Base-by-base conservation (phyloP, 1,140 invertebrate species). In the Pristionchus pacificus region DNA sequence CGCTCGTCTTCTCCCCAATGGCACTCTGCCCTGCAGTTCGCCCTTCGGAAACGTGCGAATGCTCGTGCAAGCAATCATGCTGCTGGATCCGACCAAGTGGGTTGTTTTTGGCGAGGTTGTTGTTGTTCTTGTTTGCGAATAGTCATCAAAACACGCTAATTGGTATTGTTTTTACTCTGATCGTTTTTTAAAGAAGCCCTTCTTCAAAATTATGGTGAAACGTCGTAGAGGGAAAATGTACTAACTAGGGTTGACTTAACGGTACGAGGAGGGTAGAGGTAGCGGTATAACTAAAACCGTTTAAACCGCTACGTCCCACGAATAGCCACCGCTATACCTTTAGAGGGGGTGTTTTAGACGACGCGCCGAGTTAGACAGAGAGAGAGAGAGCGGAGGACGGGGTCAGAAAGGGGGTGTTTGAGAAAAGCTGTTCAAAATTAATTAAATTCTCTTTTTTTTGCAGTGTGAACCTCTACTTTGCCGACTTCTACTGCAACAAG, bases 401-500 rank as follows among this genome's bases (percentile, higher is more conserved):
- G n/a, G n/a, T n/a, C n/a, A n/a, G n/a, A n/a, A n/a, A n/a, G n/a
- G n/a, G n/a, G n/a, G n/a, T n/a, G n/a, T n/a, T n/a, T n/a, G n/a
- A n/a, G n/a, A n/a, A n/a, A n/a, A n/a, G n/a, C n/a, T n/a, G n/a
- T n/a, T n/a, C n/a, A n/a, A n/a, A n/a, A n/a, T n/a, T 6, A 49
- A 49, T 10, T 6, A 49, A 49, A 19, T 49, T 49, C 19, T 49
- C 19, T 49, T 49, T 49, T 19, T 10, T 49, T 49, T 49, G 6
- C 2, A 64, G 29, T 25, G 33, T 60, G 24, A 76, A 77, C 33
- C 69, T 77, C 61, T 77, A 77, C 61, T 77, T 77, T 49, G 57
- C 73, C 32, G 76, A 77, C 58, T 77, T 77, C 38, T 77, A 77
- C 38, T 77, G 76, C 67, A 77, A 77, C 65, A 61, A 76, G 24